A percentile compares a stretch with the other conserved stretches of the same genome.
phyloP scores from a whole-genome alignment of 1,140 invertebrate species.

The Drosophila novamexicana region DNA sequence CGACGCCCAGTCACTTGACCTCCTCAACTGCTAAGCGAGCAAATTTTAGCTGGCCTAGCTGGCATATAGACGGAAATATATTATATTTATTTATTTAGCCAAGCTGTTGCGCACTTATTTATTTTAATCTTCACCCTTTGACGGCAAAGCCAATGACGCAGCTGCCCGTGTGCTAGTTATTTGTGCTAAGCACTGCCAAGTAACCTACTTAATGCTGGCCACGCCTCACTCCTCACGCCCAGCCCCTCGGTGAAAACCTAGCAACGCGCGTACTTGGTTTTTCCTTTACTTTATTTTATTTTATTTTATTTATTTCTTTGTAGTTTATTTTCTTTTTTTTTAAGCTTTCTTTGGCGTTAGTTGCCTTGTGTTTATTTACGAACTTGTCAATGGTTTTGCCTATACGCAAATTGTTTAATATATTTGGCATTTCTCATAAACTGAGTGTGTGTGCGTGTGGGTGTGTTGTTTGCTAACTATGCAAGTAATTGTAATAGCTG shows the following conservation, averaged over 20 bases:
- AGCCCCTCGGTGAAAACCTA: constrained; percentile 56
- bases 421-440: constrained; percentile 24
- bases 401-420: constrained; percentile 13
- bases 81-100: constrained; percentile 17
- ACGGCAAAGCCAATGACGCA: constrained; percentile 46
- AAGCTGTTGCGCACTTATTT: constrained; percentile 47
- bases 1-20: constrained; percentile 17
- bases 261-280: constrained; percentile 69
- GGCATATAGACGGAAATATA: constrained; percentile 20
- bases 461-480: constrained; percentile 16
- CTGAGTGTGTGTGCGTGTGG: not conserved
- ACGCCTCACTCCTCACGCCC: constrained; percentile 1
- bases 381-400: constrained; percentile 31
- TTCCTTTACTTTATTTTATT: constrained; percentile 48
- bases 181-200: constrained; percentile 76
- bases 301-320: constrained; percentile 11
- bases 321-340: not conserved
- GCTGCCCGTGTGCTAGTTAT: constrained; percentile 70
- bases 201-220: constrained; percentile 66
- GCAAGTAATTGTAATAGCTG: constrained; percentile 29
- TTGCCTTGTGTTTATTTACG: constrained; percentile 48
- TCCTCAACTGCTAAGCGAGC: constrained; percentile 16
- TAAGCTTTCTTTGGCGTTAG: constrained; percentile 10
- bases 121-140: constrained; percentile 62
- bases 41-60: constrained; percentile 28